A percentile compares a stretch with the other conserved stretches of the same genome.
Conservation (phyloP, 37 sponge, comb jelly and placozoan genomes). For the Petrosia ficiformis region DNA sequence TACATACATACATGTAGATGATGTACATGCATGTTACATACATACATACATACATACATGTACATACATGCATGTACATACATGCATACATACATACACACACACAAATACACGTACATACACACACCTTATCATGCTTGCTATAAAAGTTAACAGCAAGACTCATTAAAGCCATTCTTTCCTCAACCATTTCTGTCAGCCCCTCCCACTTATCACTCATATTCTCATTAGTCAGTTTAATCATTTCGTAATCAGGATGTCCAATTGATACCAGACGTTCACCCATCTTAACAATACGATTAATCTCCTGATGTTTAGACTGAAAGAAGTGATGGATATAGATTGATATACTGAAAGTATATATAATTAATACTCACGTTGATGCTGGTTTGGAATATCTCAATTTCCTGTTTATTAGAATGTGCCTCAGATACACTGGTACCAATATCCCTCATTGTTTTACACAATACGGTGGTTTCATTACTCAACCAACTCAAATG, state of each 20-base stretch:
- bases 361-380: too few relatives aligned
- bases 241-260: slow-evolving; percentile 45
- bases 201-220: slow-evolving; percentile 33
- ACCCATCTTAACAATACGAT: slow-evolving; percentile 30
- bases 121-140: slow-evolving; percentile 41
- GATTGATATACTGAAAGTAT: not conserved
- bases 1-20: too few relatives aligned
- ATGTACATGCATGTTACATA: too few relatives aligned
- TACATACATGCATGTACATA: too few relatives aligned
- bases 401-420: not conserved
- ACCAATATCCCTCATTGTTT: not conserved
- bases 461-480: too few relatives aligned
- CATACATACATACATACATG: too few relatives aligned
- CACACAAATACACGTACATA: too few relatives aligned
- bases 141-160: slow-evolving; percentile 46
- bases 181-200: slow-evolving; percentile 17
- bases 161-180: slow-evolving; percentile 19
- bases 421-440: not conserved
- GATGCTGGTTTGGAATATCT: not conserved
- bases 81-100: too few relatives aligned
- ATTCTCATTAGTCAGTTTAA: not conserved
- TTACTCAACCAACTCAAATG: too few relatives aligned
- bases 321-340: not conserved
- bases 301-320: slow-evolving; percentile 34
- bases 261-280: slow-evolving; percentile 37